Evolutionary conservation across 2,888 invertebrate species (phyloP), one percentile per base, ranked within the genome.

Genomic region (Opisthograptis luteolata): DNA sequence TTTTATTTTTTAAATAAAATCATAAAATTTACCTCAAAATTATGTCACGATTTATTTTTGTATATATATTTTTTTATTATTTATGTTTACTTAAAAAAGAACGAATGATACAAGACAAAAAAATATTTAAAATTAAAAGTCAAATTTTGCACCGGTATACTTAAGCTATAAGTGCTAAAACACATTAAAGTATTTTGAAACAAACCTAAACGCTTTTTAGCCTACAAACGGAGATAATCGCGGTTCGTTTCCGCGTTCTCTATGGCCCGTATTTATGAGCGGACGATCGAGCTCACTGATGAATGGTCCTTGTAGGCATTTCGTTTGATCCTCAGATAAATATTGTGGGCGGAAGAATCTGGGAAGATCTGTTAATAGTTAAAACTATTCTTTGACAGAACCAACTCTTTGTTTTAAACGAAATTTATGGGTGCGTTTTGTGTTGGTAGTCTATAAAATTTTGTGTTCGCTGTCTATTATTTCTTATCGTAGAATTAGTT

Each of bases 281-380:
- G 66, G 71, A 64, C 76, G 74, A 84, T 79, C 68, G 74, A 66
- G 66, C 72, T 49, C 39, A 50, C 73, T 82, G 84, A 85, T 86
- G 87, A 87, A 88, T 87, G 82, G 79, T 46, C 46, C 53, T 66
- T 60, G 73, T 68, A 70, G 74, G 76, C 74, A 70, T 71, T 69
- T 64, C 74, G 81, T 87, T 87, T 87, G 88, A 88, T 86, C 84
- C 68, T 64, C 67, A 71, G 83, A 87, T 88, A 85, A 82, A 86
- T 85, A 79, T 78, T 73, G 80, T 76, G 78, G 78, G 69, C 59
- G 64, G 56, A 48, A 70, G 82, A 79, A 84, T 84, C 73, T 73
- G 75, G 75, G 76, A 72, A 77, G 74, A 74, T 61, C 68, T 73
- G 71, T 77, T 79, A 66, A 70, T 70, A 68, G 66, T 55, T 55